Conservation (phyloP, 1,140 invertebrate genomes). For the Paralvinella palmiformis region DNA sequence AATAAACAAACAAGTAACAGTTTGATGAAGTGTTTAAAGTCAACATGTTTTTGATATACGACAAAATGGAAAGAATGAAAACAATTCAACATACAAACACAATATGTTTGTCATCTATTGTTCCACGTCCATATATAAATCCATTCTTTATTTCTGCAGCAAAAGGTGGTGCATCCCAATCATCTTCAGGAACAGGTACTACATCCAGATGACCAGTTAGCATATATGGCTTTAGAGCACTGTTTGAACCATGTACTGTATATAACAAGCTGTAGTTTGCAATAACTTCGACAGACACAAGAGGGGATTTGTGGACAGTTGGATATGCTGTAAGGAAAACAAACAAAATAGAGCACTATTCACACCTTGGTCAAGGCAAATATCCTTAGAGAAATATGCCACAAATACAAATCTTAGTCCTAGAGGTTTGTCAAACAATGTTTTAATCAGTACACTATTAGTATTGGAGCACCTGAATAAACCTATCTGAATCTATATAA, state of each 20-base stretch:
- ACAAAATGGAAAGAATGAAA: background rate
- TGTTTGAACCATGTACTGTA: slow-evolving; percentile 36
- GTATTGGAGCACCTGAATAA: too few species aligned
- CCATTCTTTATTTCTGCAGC: slow-evolving; percentile 50
- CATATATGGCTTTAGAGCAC: slow-evolving; percentile 52
- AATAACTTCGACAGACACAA: slow-evolving; percentile 49
- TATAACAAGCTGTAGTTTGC: slow-evolving; percentile 55
- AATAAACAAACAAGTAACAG: background rate
- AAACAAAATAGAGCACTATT: too few species aligned
- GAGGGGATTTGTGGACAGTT: slow-evolving; percentile 46
- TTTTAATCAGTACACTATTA: too few species aligned
- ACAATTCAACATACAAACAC: slow-evolving; percentile 49
- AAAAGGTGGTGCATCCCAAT: slow-evolving; percentile 56
- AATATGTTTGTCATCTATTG: slow-evolving; percentile 56
- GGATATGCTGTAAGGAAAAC: slow-evolving; percentile 50
- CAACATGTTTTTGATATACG: background rate
- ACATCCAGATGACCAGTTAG: slow-evolving; percentile 58
- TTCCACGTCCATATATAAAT: slow-evolving; percentile 56
- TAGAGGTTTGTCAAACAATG: too few species aligned
- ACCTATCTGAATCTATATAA: too few species aligned
- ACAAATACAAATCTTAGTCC: too few species aligned
- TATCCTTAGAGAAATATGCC: too few species aligned
- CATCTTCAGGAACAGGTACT: slow-evolving; percentile 51
- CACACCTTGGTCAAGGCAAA: too few species aligned
- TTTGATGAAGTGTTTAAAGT: background rate